Evolutionary conservation across 1,140 invertebrate genomes (phyloP).

Genomic region (Drosophila nigromelanica): DNA sequence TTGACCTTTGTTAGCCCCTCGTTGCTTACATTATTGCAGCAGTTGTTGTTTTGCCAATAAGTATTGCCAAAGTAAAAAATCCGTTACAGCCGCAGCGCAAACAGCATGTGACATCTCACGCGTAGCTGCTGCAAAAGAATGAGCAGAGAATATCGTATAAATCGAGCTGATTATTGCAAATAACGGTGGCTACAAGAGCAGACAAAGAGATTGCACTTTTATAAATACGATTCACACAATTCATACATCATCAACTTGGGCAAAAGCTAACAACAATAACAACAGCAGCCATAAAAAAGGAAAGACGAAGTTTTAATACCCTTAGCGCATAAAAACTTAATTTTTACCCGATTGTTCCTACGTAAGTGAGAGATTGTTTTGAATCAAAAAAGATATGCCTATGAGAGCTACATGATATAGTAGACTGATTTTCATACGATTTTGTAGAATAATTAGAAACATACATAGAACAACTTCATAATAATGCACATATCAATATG

Average conservation of each 20-base stretch:
- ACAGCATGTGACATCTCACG: constrained; percentile 50
- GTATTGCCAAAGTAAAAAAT: constrained; percentile 40
- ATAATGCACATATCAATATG: too few species aligned
- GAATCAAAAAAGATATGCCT: too few species aligned
- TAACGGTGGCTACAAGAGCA: constrained; percentile 44
- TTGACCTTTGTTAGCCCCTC: constrained; percentile 62
- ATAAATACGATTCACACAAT: constrained; percentile 44
- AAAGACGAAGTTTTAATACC: neutral
- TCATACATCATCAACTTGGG: constrained; percentile 29
- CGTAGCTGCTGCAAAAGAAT: constrained; percentile 54
- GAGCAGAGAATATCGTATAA: constrained; percentile 31
- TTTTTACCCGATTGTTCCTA: neutral
- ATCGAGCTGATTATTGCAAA: constrained; percentile 64
- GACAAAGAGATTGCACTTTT: constrained; percentile 64
- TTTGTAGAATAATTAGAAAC: too few species aligned
- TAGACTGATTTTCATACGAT: too few species aligned
- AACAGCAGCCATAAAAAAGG: neutral
- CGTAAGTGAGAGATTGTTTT: too few species aligned
- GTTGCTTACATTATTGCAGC: constrained; percentile 68
- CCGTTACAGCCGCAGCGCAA: constrained; percentile 52
- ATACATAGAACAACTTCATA: too few species aligned
- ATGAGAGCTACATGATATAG: too few species aligned
- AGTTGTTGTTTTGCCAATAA: constrained; percentile 42
- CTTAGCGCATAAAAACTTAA: neutral
- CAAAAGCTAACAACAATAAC: constrained; percentile 25